phyloP scores from a whole-genome alignment of 2,113 vertebrate genomes.

The Ceratotherium simum region DNA sequence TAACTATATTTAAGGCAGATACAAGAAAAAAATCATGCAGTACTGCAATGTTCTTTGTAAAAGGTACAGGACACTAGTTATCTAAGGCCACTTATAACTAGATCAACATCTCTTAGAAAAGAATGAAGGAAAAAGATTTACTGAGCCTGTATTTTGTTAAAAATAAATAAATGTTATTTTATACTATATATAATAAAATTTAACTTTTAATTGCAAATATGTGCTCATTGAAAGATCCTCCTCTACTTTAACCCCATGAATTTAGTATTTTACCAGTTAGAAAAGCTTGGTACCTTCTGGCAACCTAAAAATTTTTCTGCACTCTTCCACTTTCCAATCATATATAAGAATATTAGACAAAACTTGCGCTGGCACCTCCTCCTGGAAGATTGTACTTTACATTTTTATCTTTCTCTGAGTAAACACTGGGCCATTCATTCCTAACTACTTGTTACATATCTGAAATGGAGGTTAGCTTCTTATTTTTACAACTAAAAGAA shows the following conservation, averaged over 20 bases:
- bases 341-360: conserved; percentile 10
- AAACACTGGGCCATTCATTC: neutral
- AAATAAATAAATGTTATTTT: neutral
- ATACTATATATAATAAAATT: neutral
- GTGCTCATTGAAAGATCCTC: neutral
- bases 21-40: neutral
- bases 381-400: neutral
- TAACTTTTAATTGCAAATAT: conserved; percentile 35
- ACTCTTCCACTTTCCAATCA: neutral
- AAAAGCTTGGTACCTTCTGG: neutral
- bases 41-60: neutral
- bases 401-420: conserved; percentile 35
- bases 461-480: neutral
- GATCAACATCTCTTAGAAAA: neutral
- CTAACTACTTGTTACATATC: neutral
- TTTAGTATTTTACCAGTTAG: conserved; percentile 26
- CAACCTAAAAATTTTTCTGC: neutral
- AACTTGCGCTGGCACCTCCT: neutral
- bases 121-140: neutral
- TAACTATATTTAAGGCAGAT: neutral
- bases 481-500: conserved; percentile 37
- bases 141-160: neutral
- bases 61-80: neutral
- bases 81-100: neutral
- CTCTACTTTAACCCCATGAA: neutral